Percentiles rank a stretch among this genome's conserved stretches.
These are phyloP conservation scores for Perodicticus potto DNA, from an alignment of 2,797 vertebrate genomes.

Conservation along the genomic window DNA sequence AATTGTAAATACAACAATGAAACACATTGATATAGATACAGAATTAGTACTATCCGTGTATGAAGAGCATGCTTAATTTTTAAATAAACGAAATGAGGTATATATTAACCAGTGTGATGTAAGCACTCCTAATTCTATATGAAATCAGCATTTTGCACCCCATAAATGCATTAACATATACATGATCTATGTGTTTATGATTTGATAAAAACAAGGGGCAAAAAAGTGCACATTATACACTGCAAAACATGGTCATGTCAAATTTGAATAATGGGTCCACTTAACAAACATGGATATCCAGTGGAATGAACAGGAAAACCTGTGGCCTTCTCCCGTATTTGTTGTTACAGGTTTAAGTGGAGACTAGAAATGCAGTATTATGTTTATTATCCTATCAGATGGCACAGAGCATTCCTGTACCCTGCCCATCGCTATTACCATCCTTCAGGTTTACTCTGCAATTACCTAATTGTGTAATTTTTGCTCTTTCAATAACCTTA, in stretches of 20 bases:
- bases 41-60: too few species aligned
- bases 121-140: too few species aligned
- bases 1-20: too few species aligned
- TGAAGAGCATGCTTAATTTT: too few species aligned
- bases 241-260: not conserved
- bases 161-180: too few species aligned
- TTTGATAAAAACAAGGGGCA: too few species aligned
- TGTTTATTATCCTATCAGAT: slow-evolving; percentile 26
- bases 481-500: slow-evolving; percentile 68
- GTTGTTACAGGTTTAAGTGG: not conserved
- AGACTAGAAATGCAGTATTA: slow-evolving; percentile 53
- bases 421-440: slow-evolving; percentile 36
- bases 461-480: slow-evolving; percentile 74
- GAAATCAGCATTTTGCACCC: too few species aligned
- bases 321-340: not conserved
- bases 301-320: not conserved
- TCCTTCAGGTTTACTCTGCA: slow-evolving; percentile 57
- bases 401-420: not conserved
- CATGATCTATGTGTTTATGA: too few species aligned
- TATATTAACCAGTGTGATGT: too few species aligned
- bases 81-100: too few species aligned
- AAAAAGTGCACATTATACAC: too few species aligned
- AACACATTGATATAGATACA: too few species aligned
- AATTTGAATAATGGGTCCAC: slow-evolving; percentile 38
- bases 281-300: slow-evolving; percentile 46